Conservation (phyloP, 2,797 vertebrate genomes). For the Ambastaia sidthimunki region DNA sequence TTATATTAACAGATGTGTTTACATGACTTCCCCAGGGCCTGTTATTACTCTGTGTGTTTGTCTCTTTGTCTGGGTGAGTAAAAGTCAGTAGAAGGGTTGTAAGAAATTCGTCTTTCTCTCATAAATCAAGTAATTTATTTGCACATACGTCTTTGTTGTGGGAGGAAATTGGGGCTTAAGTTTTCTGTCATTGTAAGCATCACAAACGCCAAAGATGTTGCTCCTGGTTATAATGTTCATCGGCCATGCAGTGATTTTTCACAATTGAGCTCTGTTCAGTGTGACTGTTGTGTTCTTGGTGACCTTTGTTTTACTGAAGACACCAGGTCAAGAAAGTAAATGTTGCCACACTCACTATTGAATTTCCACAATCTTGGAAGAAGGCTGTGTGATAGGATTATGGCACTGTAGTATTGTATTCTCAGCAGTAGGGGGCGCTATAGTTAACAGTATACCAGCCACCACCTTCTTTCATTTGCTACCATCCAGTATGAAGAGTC, state of each 20-base stretch:
- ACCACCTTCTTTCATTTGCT: too few species aligned
- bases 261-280: neutral
- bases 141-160: constrained; percentile 42
- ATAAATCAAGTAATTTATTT: constrained; percentile 49
- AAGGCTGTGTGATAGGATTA: neutral
- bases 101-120: neutral
- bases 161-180: constrained; percentile 12
- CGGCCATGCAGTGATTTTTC: neutral
- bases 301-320: neutral
- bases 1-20: constrained; percentile 47
- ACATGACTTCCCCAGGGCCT: constrained; percentile 49
- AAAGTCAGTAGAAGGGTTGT: neutral
- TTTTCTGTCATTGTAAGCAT: constrained; percentile 36
- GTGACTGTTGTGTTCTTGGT: neutral
- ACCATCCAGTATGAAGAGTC: too few species aligned
- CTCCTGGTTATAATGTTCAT: constrained; percentile 11
- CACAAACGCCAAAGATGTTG: constrained; percentile 68
- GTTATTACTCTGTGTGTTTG: constrained; percentile 2
- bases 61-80: constrained; percentile 7
- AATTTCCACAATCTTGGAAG: neutral
- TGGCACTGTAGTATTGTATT: too few species aligned
- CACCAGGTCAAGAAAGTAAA: neutral
- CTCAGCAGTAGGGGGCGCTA: too few species aligned
- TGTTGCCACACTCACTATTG: neutral
- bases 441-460: too few species aligned